Base-by-base conservation (phyloP, 2,888 invertebrate species). In the Platynereis dumerilii region DNA sequence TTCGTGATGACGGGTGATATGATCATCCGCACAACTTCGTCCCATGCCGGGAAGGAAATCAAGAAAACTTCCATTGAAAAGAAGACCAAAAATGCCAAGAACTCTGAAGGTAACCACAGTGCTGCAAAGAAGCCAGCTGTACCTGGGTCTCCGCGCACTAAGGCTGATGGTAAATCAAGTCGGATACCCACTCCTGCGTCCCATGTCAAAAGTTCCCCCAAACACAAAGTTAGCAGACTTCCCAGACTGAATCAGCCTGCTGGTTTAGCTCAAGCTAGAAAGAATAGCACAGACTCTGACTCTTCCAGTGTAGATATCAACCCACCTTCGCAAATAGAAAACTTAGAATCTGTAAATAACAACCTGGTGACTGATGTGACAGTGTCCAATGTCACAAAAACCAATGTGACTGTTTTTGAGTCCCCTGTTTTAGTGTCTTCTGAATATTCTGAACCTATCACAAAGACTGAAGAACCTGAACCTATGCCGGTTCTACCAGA, bases 1-100 rank as follows among this genome's bases (percentile, higher is more conserved):
- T 96, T 93, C 87, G 93, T 96, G 91, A 96, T 96, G 96, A 96
- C 96, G 34, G 96, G 96, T 55, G 96, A 96, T 85, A 90, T 95
- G 80, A 96, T 96, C 84, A 89, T 96, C 76, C 95, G 95, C 86
- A 89, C 96, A 74, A 94, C 94, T 39, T 22, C 48, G 2, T 60
- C 60, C 27, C 60, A 45, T 29, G 27, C 60, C 29, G 34, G 60
- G 22, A 10, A 5, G 12, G 17, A 27, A 24, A 26, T n/a, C 24
- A n/a, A 26, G 26, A 45, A 60, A 20, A 29, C 48, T 29, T 60
- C 60, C 28, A 45, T 48, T 12, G 29, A 27, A 28, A 61, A 39
- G 39, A 61, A 48, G n/a, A 48, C 3, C n/a, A n/a, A 22, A 22
- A n/a, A n/a, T 20, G 20, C 48, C 48, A 20, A n/a, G 22, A 22